These are phyloP conservation scores for Lacerta bilineata DNA, from an alignment of 2,797 vertebrate genomes.

Conservation along the genomic window DNA sequence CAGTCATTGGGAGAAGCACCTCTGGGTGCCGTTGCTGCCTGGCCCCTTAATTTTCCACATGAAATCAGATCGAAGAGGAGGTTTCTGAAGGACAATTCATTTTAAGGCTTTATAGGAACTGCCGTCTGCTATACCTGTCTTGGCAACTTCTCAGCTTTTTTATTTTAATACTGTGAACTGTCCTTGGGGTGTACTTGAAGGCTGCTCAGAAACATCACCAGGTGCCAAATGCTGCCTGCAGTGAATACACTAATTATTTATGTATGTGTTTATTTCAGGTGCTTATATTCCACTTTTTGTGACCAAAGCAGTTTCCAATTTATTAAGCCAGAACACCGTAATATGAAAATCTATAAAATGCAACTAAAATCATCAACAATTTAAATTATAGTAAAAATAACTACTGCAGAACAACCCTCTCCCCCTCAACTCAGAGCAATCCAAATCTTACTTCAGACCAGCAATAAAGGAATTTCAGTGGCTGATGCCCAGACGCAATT, in stretches of 20 bases:
- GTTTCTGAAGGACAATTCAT: background rate
- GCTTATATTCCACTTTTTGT: too few species aligned
- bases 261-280: too few species aligned
- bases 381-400: too few species aligned
- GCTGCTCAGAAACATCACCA: background rate
- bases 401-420: too few species aligned
- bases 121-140: background rate
- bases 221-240: background rate
- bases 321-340: too few species aligned
- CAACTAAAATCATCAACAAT: too few species aligned
- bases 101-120: background rate
- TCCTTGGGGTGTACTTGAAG: background rate
- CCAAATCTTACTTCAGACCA: background rate
- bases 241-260: background rate
- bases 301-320: too few species aligned
- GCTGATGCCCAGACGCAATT: background rate
- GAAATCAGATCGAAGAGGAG: background rate
- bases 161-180: background rate
- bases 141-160: background rate
- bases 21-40: background rate
- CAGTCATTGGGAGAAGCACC: background rate
- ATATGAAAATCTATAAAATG: too few species aligned
- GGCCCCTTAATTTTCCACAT: background rate
- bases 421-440: too few species aligned
- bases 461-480: background rate